Conservation (phyloP, 2,797 vertebrate genomes). For the Oreonectes daqikongensis region DNA sequence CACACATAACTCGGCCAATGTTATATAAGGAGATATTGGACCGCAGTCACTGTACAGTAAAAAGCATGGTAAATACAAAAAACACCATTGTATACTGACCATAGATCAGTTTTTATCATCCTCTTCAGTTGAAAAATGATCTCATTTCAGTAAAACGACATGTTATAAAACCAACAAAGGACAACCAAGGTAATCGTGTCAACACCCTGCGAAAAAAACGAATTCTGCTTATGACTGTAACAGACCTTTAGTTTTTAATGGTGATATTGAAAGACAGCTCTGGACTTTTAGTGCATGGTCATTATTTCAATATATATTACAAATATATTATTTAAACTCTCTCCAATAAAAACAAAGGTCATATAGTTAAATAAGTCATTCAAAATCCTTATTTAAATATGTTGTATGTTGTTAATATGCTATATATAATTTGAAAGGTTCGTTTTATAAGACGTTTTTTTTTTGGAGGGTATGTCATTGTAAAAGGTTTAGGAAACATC, state of each 20-base stretch:
- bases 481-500: too few species aligned
- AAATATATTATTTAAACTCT: too few species aligned
- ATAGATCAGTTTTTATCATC: background rate
- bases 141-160: background rate
- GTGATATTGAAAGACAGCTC: conserved; percentile 1
- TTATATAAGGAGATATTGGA: conserved; percentile 48
- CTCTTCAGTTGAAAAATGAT: conserved; percentile 2
- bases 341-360: too few species aligned
- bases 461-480: too few species aligned
- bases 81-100: background rate
- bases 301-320: too few species aligned
- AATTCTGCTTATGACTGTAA: background rate
- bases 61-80: background rate
- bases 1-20: conserved; percentile 14
- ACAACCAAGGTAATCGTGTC: conserved; percentile 33
- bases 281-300: background rate
- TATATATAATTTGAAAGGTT: too few species aligned
- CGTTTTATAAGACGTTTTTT: too few species aligned
- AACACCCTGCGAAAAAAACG: background rate
- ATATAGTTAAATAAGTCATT: too few species aligned
- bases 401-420: too few species aligned
- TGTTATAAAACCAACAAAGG: conserved; percentile 6
- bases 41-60: conserved; percentile 24
- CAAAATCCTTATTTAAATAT: too few species aligned
- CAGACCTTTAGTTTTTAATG: too few species aligned